A percentile compares a stretch with the other conserved stretches of the same genome.
These are phyloP conservation scores for Pseudochaenichthys georgianus DNA, from an alignment of 2,797 vertebrate species.

Conservation along the genomic window DNA sequence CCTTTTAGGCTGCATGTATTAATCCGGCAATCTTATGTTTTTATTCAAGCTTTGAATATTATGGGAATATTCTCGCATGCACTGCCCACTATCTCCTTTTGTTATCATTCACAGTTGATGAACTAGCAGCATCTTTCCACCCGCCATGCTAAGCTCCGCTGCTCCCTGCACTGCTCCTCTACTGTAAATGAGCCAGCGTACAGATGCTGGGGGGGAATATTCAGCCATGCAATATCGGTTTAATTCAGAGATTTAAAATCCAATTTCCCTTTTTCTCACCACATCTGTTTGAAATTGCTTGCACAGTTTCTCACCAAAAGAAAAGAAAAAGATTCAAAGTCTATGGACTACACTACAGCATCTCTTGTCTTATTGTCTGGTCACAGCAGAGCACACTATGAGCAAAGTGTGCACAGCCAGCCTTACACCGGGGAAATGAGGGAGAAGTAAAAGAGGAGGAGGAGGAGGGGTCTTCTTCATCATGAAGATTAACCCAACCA, in stretches of 20 bases:
- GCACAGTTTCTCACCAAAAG: background rate
- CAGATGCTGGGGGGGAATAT: slow-evolving; percentile 9
- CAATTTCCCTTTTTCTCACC: slow-evolving; percentile 3
- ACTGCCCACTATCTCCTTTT: slow-evolving; percentile 43
- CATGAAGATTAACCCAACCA: slow-evolving; percentile 62
- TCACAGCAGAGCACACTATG: slow-evolving; percentile 17
- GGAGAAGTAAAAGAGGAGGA: slow-evolving; percentile 14
- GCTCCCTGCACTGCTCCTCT: slow-evolving; percentile 44
- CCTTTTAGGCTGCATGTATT: background rate
- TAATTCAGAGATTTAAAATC: slow-evolving; percentile 16
- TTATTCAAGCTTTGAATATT: slow-evolving; percentile 1
- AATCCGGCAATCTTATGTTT: slow-evolving; percentile 10
- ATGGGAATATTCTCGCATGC: background rate
- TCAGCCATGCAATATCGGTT: slow-evolving; percentile 6
- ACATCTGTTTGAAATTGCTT: slow-evolving; percentile 14
- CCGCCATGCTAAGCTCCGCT: slow-evolving; percentile 73
- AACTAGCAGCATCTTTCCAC: slow-evolving; percentile 69
- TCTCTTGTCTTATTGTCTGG: slow-evolving; percentile 45
- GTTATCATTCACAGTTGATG: slow-evolving; percentile 64
- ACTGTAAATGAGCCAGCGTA: slow-evolving; percentile 29
- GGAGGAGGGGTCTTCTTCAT: slow-evolving; percentile 43
- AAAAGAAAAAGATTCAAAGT: slow-evolving; percentile 8
- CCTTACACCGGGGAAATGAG: slow-evolving; percentile 22
- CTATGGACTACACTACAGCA: background rate
- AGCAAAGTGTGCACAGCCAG: slow-evolving; percentile 35